A percentile compares a stretch with the other conserved stretches of the same genome.
Conservation (phyloP, 2,888 invertebrate genomes). For the Netelia inedita region DNA sequence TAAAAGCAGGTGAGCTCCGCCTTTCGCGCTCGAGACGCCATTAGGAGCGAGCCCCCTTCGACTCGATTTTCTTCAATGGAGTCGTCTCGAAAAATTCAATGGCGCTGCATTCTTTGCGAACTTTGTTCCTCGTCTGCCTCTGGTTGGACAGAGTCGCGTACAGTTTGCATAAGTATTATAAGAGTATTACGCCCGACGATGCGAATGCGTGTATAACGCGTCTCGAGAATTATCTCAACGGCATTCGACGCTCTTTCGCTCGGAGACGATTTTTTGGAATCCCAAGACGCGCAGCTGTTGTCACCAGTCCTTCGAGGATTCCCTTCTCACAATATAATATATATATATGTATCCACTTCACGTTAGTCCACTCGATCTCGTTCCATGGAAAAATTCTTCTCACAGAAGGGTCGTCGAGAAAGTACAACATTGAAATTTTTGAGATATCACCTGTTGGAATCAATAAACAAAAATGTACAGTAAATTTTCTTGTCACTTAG, state of each 20-base stretch:
- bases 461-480: background rate
- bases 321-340: constrained; percentile 38
- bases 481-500: too few species aligned
- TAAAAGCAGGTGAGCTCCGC: constrained; percentile 65
- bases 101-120: background rate
- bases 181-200: constrained; percentile 20
- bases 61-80: constrained; percentile 8
- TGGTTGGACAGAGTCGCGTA: background rate
- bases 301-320: constrained; percentile 54
- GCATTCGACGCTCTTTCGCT: constrained; percentile 66
- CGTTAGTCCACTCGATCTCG: constrained; percentile 44
- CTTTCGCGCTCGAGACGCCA: constrained; percentile 12
- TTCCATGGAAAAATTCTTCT: constrained; percentile 25
- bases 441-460: background rate
- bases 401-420: constrained; percentile 17
- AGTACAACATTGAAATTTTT: constrained; percentile 1
- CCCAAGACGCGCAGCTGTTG: constrained; percentile 65
- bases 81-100: background rate
- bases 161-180: constrained; percentile 13
- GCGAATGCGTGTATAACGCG: constrained; percentile 8
- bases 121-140: background rate
- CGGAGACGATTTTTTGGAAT: constrained; percentile 31
- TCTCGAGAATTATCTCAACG: constrained; percentile 38
- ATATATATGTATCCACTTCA: constrained; percentile 25
- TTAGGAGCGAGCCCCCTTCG: background rate